Evolutionary conservation across 2,113 vertebrate genomes (phyloP).

Genomic region (Stomatorhinus ivindoensis): DNA sequence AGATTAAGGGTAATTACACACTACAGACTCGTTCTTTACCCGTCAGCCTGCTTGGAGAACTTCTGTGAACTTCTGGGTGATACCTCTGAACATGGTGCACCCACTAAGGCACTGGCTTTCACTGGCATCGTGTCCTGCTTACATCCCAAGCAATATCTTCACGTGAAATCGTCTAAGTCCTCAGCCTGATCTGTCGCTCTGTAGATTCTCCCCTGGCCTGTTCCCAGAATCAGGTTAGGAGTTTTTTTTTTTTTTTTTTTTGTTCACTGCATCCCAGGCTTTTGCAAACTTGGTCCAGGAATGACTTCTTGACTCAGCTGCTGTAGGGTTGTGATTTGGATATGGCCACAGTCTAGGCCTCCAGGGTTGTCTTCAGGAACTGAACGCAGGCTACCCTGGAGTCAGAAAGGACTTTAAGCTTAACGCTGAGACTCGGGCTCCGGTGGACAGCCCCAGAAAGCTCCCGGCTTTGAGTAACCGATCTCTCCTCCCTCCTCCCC

Average conservation of each 20-base stretch:
- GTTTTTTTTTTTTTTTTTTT: not conserved
- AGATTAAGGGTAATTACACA: slow-evolving; percentile 45
- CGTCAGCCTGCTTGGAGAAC: slow-evolving; percentile 16
- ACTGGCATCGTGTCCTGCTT: not conserved
- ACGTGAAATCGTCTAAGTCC: not conserved
- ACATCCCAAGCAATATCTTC: not conserved
- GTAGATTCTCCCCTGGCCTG: not conserved
- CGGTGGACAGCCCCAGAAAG: not conserved
- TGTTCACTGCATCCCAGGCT: not conserved
- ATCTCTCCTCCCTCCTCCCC: not conserved
- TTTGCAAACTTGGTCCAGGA: not conserved
- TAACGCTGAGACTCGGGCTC: not conserved
- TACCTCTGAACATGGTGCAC: not conserved
- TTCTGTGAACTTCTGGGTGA: not conserved
- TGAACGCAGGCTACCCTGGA: not conserved
- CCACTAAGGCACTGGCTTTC: not conserved
- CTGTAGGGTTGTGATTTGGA: not conserved
- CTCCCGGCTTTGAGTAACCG: not conserved
- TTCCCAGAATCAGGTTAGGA: not conserved
- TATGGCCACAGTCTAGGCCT: not conserved
- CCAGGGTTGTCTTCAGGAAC: not conserved
- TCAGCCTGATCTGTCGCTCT: not conserved
- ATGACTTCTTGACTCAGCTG: not conserved
- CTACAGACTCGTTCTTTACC: slow-evolving; percentile 33
- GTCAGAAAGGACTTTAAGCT: not conserved